A percentile compares a stretch with the other conserved stretches of the same genome.
These are phyloP conservation scores for Vireo altiloquus DNA, from an alignment of 2,113 vertebrate species.

Conservation along the genomic window DNA sequence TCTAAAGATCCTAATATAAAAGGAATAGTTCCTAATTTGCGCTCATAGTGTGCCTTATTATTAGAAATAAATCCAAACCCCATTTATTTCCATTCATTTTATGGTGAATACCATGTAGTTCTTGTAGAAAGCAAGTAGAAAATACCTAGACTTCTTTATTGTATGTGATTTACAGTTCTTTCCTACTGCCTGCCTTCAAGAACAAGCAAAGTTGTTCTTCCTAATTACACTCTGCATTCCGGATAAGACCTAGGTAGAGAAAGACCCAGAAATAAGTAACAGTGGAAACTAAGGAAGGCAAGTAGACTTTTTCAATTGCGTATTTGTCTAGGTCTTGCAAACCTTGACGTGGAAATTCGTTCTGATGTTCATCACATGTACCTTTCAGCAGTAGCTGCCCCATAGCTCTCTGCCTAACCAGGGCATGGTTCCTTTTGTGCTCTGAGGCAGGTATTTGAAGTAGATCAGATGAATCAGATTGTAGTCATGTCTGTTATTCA, in stretches of 20 bases:
- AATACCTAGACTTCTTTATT: background rate
- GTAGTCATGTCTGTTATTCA: background rate
- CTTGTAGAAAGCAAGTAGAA: background rate
- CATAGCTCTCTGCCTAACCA: background rate
- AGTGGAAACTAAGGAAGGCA: background rate
- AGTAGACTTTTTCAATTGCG: background rate
- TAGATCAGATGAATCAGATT: background rate
- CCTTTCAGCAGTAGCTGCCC: background rate
- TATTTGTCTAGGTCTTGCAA: background rate
- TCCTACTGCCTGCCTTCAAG: background rate
- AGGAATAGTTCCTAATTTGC: background rate
- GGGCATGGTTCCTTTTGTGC: background rate
- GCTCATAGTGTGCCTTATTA: background rate
- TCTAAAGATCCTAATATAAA: background rate
- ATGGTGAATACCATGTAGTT: background rate
- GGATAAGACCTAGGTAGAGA: background rate
- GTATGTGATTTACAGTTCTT: background rate
- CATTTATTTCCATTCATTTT: background rate
- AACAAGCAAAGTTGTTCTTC: background rate
- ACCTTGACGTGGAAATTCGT: background rate
- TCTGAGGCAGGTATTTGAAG: background rate
- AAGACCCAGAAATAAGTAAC: background rate
- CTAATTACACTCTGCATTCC: background rate
- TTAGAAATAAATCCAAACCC: background rate
- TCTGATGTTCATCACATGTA: background rate